Evolutionary conservation across 1,140 invertebrate genomes (phyloP).

Genomic region (Scylla paramamosain): DNA sequence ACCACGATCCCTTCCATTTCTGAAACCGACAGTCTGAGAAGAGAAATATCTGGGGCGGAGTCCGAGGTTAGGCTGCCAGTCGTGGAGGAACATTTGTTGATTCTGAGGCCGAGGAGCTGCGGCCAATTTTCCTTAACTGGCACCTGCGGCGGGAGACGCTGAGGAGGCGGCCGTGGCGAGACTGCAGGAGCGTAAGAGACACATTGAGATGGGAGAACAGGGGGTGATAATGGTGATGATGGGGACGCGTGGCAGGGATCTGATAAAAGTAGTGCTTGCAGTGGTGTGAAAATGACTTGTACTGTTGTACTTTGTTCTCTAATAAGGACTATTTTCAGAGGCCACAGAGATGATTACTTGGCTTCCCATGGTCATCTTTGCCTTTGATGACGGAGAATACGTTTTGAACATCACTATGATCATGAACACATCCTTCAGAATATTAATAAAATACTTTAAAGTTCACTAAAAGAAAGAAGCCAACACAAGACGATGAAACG

Average conservation of each 20-base stretch:
- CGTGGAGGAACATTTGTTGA: constrained; percentile 51
- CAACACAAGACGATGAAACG: no score
- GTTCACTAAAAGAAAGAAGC: no score
- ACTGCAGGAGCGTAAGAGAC: background rate
- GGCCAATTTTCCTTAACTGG: constrained; percentile 39
- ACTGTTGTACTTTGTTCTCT: no score
- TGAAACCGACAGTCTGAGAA: background rate
- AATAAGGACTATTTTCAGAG: no score
- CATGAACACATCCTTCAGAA: no score
- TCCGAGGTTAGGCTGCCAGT: background rate
- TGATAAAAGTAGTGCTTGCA: no score
- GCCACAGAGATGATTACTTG: no score
- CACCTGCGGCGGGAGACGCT: constrained; percentile 31
- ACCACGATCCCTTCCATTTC: background rate
- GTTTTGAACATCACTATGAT: no score
- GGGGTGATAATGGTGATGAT: background rate
- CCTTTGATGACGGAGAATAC: no score
- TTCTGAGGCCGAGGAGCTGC: constrained; percentile 28
- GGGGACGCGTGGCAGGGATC: background rate
- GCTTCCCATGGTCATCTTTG: no score
- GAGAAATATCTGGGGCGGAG: background rate
- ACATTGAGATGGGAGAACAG: background rate
- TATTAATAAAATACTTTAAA: no score
- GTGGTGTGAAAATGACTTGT: no score
- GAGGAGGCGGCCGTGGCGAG: background rate